Conservation (phyloP, 2,113 vertebrate species). For the Narcine bancroftii region DNA sequence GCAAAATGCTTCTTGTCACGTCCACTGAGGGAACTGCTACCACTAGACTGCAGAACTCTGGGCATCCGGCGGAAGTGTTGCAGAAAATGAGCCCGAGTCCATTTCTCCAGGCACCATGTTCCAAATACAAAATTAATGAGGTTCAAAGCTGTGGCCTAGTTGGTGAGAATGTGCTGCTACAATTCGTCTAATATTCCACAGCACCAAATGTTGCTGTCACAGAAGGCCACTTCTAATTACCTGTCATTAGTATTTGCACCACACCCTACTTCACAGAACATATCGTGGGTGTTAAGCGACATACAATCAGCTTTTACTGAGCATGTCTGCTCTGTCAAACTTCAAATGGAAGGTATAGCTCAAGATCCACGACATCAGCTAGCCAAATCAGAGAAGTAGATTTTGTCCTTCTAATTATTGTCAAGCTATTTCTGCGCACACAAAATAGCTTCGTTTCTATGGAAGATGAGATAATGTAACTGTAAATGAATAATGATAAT, state of each 20-base stretch:
- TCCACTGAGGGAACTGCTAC: slow-evolving; percentile 54
- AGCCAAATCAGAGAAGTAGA: neutral
- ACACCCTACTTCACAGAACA: too few species aligned
- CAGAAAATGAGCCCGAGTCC: slow-evolving; percentile 40
- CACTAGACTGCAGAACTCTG: slow-evolving; percentile 51
- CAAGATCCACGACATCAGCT: neutral
- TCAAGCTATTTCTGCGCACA: neutral
- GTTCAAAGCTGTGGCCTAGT: too few species aligned
- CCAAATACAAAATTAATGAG: too few species aligned
- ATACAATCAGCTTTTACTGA: neutral
- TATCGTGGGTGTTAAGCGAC: too few species aligned
- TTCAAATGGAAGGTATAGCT: neutral
- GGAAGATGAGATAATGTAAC: neutral
- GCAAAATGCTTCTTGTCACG: slow-evolving; percentile 64
- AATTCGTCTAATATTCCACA: too few species aligned
- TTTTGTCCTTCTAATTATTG: neutral
- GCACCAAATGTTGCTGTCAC: too few species aligned
- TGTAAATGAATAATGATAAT: too few species aligned
- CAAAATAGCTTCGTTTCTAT: neutral
- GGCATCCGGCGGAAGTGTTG: slow-evolving; percentile 47
- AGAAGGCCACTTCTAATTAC: too few species aligned
- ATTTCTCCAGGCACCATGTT: slow-evolving; percentile 48
- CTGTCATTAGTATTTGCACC: too few species aligned
- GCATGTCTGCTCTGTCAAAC: neutral
- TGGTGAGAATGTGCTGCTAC: too few species aligned